phyloP scores from a whole-genome alignment of 2,113 vertebrate genomes.

The Sardina pilchardus region DNA sequence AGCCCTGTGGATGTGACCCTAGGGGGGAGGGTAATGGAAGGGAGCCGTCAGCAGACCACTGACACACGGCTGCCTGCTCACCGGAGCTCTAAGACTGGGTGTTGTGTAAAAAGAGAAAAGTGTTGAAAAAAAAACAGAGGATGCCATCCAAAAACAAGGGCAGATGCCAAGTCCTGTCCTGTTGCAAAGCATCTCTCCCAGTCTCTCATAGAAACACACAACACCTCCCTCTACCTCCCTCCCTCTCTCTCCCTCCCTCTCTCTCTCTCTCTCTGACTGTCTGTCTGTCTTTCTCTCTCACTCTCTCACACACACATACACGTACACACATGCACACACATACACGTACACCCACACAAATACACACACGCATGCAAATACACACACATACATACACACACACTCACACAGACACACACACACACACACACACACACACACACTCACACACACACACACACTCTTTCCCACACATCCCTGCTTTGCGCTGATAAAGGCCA shows the following conservation, averaged over 20 bases:
- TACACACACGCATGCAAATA: neutral
- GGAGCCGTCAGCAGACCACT: neutral
- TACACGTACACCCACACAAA: neutral
- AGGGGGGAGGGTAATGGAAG: neutral
- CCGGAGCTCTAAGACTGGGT: neutral
- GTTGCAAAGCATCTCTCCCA: neutral
- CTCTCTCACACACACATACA: neutral
- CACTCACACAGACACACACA: neutral
- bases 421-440: neutral
- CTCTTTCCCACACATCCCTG: constrained; percentile 28
- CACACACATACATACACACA: neutral
- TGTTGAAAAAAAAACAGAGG: neutral
- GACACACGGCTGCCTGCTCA: neutral
- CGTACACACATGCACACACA: neutral
- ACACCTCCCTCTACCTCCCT: no score
- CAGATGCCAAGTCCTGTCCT: neutral
- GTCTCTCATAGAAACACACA: neutral
- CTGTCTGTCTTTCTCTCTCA: neutral
- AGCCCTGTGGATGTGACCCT: neutral
- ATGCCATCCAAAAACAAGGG: neutral
- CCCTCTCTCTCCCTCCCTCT: neutral
- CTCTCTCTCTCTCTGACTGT: neutral
- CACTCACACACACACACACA: neutral
- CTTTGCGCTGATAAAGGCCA: constrained; percentile 22
- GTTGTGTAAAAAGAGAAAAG: neutral